phyloP scores from a whole-genome alignment of 2,113 vertebrate species.

The Ornithorhynchus anatinus region DNA sequence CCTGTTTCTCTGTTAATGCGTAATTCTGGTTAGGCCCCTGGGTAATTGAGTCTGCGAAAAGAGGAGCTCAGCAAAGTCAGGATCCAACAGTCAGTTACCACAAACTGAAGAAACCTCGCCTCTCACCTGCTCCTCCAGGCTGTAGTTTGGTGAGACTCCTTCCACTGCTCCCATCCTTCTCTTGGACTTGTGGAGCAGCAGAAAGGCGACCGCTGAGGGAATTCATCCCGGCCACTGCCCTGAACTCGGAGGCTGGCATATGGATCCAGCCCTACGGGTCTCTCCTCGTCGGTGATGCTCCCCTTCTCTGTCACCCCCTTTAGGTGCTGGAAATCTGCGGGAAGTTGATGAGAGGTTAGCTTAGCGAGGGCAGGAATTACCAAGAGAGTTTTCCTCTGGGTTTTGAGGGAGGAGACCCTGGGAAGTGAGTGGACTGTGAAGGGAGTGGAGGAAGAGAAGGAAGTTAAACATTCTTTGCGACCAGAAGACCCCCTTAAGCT shows the following conservation, averaged over 20 bases:
- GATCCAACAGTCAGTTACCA: not conserved
- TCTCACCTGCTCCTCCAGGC: not conserved
- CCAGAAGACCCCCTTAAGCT: no score
- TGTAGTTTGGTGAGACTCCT: no score
- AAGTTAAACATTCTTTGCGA: no score
- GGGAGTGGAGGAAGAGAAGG: not conserved
- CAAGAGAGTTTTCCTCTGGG: not conserved
- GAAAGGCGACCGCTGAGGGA: constrained; percentile 33
- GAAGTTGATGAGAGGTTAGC: not conserved
- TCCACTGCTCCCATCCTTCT: not conserved
- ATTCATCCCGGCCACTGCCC: constrained; percentile 15
- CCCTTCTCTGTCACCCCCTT: no score
- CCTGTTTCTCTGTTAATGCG: not conserved
- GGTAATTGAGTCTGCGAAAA: not conserved
- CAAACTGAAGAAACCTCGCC: not conserved
- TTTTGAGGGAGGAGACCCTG: not conserved
- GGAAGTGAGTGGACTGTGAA: no score
- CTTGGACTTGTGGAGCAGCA: constrained; percentile 5
- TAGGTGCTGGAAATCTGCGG: not conserved
- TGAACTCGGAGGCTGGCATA: constrained; percentile 9
- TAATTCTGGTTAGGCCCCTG: accelerated
- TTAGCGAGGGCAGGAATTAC: not conserved
- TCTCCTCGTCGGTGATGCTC: constrained; percentile 34
- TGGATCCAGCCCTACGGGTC: constrained; percentile 26
- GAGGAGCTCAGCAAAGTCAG: not conserved